phyloP scores from a whole-genome alignment of 92 coral and sea anemone species.

The Zoanthus solanderi region DNA sequence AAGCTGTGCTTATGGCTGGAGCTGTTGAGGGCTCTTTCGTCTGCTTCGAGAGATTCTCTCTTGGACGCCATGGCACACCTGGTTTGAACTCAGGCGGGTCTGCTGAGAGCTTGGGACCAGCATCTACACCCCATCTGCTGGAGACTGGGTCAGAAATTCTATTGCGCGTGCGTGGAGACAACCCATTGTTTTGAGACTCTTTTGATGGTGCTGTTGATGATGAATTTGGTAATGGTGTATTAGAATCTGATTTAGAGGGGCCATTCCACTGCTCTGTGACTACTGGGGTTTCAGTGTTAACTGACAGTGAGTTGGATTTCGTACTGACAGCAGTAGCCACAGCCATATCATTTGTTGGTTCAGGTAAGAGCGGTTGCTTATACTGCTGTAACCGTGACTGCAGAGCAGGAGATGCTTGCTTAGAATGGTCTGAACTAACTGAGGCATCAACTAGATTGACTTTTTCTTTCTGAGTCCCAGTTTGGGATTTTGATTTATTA shows the following conservation, averaged over 20 bases:
- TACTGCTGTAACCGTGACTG: slow-evolving; percentile 96
- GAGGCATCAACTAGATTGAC: slow-evolving; percentile 38
- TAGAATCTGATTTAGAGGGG: slow-evolving; percentile 66
- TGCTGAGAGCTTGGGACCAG: slow-evolving; percentile 95
- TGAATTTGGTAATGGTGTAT: slow-evolving; percentile 30
- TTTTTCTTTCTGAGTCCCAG: slow-evolving; percentile 47
- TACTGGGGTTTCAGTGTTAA: slow-evolving; percentile 54
- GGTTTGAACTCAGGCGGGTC: slow-evolving; percentile 99
- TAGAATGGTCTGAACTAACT: slow-evolving; percentile 70
- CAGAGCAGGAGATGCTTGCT: slow-evolving; percentile 90
- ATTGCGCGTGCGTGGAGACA: slow-evolving; percentile 74
- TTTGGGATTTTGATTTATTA: slow-evolving; percentile 54
- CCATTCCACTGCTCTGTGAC: slow-evolving; percentile 38
- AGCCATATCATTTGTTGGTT: slow-evolving; percentile 58
- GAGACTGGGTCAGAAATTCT: slow-evolving; percentile 94
- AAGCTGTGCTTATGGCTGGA: slow-evolving; percentile 13
- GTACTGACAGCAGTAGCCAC: slow-evolving; percentile 34
- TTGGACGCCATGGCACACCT: slow-evolving; percentile 99
- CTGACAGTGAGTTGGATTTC: slow-evolving; percentile 52
- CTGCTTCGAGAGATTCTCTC: slow-evolving; percentile 59
- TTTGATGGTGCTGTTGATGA: slow-evolving; percentile 33
- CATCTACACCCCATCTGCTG: slow-evolving; percentile 99
- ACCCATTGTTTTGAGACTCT: slow-evolving; percentile 26
- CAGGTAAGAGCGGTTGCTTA: slow-evolving; percentile 91
- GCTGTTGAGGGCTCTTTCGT: slow-evolving; percentile 44